phyloP scores from a whole-genome alignment of 2,797 vertebrate genomes.

The Sebastes diploproa region DNA sequence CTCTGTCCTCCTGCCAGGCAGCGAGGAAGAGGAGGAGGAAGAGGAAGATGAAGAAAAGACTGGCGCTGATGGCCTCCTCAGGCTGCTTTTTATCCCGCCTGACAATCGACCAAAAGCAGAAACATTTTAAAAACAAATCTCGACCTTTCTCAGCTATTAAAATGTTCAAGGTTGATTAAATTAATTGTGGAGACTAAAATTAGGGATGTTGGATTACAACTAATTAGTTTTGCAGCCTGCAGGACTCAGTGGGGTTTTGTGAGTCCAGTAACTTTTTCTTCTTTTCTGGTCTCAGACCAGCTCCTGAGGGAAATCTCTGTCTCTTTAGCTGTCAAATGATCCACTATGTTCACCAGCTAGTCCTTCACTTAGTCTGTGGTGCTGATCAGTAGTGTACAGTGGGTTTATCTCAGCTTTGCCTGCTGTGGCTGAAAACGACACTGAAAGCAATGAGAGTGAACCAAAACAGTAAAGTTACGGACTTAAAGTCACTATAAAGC shows the following conservation, averaged over 20 bases:
- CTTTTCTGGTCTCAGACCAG: background rate
- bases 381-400: too few species aligned
- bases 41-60: constrained; percentile 3
- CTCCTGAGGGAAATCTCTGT: background rate
- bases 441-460: too few species aligned
- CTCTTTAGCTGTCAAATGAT: too few species aligned
- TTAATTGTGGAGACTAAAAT: background rate
- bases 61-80: constrained; percentile 47
- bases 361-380: too few species aligned
- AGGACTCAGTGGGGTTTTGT: background rate
- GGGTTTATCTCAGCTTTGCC: too few species aligned
- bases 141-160: background rate
- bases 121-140: background rate
- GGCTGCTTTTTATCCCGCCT: constrained; percentile 68
- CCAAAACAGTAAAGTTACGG: too few species aligned
- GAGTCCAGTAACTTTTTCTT: background rate
- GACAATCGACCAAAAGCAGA: background rate
- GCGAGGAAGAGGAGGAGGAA: background rate
- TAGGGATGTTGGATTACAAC: background rate
- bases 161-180: background rate
- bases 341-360: too few species aligned
- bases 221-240: background rate
- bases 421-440: too few species aligned
- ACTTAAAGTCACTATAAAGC: too few species aligned
- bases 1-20: constrained; percentile 25